Percentiles rank a stretch among this genome's conserved stretches.
These are phyloP conservation scores for Aleiodes alternator DNA, from an alignment of 2,888 invertebrate species.

Conservation along the genomic window DNA sequence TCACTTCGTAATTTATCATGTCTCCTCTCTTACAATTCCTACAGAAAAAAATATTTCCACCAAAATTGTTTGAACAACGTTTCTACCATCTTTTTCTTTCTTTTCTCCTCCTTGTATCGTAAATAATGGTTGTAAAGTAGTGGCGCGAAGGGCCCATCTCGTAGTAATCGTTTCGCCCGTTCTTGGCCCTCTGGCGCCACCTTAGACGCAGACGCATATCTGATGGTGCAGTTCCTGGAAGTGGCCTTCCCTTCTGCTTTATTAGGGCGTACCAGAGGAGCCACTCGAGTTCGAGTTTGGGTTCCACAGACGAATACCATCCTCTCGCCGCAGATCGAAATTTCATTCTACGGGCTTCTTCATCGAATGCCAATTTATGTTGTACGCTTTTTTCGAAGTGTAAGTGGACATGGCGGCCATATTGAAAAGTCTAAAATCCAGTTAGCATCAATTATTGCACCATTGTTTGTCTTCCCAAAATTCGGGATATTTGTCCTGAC, in stretches of 20 bases:
- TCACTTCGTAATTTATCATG: not conserved
- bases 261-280: conserved; percentile 54
- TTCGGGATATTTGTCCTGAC: not conserved
- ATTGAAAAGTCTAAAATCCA: not conserved
- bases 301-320: conserved; percentile 35
- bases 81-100: not conserved
- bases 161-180: conserved; percentile 71
- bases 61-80: not conserved
- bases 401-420: not conserved
- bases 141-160: conserved; percentile 44
- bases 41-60: too few relatives aligned
- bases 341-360: conserved; percentile 38
- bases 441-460: conserved; percentile 2
- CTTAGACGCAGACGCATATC: conserved; percentile 63
- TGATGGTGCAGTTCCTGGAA: conserved; percentile 64
- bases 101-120: not conserved
- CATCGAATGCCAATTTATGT: conserved; percentile 24
- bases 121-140: conserved; percentile 11
- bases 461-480: conserved; percentile 4
- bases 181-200: conserved; percentile 65
- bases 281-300: conserved; percentile 28
- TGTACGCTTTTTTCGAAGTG: conserved; percentile 6
- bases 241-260: conserved; percentile 57
- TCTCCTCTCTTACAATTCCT: too few relatives aligned
- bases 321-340: not conserved